These are phyloP conservation scores for Vimba vimba DNA, from an alignment of 2,113 vertebrate species.

Conservation along the genomic window DNA sequence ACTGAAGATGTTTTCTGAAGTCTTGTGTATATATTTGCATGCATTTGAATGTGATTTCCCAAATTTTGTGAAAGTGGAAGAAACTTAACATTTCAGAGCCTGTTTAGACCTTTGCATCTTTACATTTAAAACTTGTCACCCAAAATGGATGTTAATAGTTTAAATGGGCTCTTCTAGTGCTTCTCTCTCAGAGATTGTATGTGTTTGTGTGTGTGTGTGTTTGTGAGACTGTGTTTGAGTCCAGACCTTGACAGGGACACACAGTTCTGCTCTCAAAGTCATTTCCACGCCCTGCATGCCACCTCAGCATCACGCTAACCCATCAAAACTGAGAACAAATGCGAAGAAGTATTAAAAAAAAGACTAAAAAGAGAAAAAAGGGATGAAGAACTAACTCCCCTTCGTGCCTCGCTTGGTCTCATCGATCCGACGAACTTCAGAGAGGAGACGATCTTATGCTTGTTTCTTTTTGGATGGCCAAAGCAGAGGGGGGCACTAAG, in stretches of 20 bases:
- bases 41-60: not conserved
- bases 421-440: constrained; percentile 50
- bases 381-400: constrained; percentile 18
- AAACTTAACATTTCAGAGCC: not conserved
- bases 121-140: not conserved
- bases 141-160: not conserved
- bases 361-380: not conserved
- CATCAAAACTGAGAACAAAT: constrained; percentile 20
- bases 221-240: not conserved
- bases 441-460: constrained; percentile 43
- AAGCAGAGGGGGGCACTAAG: constrained; percentile 33
- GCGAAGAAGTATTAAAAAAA: constrained; percentile 15
- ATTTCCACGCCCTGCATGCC: constrained; percentile 32
- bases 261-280: constrained; percentile 28
- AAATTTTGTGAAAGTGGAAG: no score
- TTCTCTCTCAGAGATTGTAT: not conserved
- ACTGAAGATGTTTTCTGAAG: not conserved
- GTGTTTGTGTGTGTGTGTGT: not conserved
- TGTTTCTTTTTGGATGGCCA: constrained; percentile 35
- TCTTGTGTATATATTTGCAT: not conserved
- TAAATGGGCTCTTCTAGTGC: not conserved
- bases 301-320: constrained; percentile 8
- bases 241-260: constrained; percentile 35
- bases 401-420: not conserved
- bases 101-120: no score